Evolutionary conservation across 2,797 vertebrate genomes (phyloP).

Genomic region (Hirundo rustica): DNA sequence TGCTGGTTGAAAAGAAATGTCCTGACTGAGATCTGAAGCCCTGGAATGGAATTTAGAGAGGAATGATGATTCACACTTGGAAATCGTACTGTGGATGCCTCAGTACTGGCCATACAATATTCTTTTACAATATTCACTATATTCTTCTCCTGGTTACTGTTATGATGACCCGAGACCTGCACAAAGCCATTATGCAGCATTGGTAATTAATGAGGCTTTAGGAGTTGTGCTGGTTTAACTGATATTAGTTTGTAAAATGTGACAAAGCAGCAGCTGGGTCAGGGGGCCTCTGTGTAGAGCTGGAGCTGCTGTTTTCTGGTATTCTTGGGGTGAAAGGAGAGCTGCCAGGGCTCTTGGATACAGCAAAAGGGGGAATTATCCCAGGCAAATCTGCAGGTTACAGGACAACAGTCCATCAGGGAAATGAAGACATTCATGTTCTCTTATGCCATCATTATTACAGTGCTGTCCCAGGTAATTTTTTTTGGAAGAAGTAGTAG

Average conservation of each 20-base stretch:
- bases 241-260: not conserved
- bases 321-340: not conserved
- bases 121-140: not conserved
- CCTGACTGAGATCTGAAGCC: not conserved
- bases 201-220: not conserved
- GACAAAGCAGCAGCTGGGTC: not conserved
- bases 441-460: not conserved
- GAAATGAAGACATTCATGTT: not conserved
- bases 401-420: not conserved
- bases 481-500: not conserved
- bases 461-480: not conserved
- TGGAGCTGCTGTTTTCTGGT: not conserved
- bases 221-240: not conserved
- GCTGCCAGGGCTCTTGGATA: not conserved
- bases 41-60: not conserved
- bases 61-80: not conserved
- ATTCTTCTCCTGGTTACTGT: not conserved
- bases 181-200: not conserved
- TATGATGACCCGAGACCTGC: not conserved
- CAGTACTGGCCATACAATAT: not conserved
- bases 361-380: not conserved
- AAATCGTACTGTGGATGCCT: not conserved
- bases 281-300: not conserved
- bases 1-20: not conserved
- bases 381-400: not conserved